Percentiles rank a stretch among this genome's conserved stretches.
Evolutionary conservation across 1,140 invertebrate species (phyloP).

Genomic region (Coelopa frigida): DNA sequence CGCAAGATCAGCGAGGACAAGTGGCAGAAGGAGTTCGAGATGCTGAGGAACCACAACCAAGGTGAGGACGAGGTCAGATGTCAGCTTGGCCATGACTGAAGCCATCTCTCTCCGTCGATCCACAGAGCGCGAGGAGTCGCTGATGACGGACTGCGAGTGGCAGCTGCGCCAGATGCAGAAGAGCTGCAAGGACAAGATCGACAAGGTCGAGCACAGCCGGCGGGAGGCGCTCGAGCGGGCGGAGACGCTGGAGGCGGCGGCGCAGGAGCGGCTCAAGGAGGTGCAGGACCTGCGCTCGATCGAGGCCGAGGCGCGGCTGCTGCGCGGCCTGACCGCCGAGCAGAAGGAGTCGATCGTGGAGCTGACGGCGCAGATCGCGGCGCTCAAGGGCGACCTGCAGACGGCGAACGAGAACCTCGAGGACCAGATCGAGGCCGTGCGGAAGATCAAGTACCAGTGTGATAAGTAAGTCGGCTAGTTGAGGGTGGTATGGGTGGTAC

Average conservation of each 20-base stretch:
- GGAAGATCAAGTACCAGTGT: constrained; percentile 43
- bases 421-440: constrained; percentile 50
- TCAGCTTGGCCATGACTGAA: neutral
- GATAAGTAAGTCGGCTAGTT: constrained; percentile 29
- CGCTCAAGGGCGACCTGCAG: constrained; percentile 45
- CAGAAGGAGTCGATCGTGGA: constrained; percentile 51
- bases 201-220: constrained; percentile 49
- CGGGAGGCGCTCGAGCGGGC: constrained; percentile 48
- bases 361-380: constrained; percentile 52
- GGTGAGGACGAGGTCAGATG: constrained; percentile 14
- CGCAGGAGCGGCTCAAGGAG: constrained; percentile 45
- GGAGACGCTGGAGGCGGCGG: constrained; percentile 45
- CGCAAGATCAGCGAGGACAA: constrained; percentile 51
- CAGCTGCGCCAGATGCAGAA: constrained; percentile 58
- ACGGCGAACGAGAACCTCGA: constrained; percentile 50
- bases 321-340: constrained; percentile 52
- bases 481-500: neutral
- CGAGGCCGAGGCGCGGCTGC: constrained; percentile 53
- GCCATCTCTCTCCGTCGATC: constrained; percentile 8
- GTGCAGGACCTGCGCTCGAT: constrained; percentile 50
- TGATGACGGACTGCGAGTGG: constrained; percentile 64
- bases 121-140: constrained; percentile 53
- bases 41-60: constrained; percentile 47
- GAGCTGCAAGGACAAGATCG: constrained; percentile 54
- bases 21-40: constrained; percentile 58